Conservation (phyloP, 2,888 invertebrate species). For the Myopa tessellatipennis region DNA sequence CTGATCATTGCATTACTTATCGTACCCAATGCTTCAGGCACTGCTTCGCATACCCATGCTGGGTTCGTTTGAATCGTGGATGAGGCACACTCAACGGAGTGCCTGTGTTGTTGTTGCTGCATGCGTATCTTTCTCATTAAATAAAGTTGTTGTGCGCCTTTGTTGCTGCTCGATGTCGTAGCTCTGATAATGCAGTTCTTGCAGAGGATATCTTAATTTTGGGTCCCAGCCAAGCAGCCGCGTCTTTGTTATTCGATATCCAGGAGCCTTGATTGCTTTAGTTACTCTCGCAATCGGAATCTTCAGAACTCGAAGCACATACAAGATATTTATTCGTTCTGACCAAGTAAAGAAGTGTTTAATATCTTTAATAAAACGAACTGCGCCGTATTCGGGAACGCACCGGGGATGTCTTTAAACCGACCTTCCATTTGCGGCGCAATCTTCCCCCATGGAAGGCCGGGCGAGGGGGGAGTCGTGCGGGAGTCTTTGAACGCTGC, state of each 20-base stretch:
- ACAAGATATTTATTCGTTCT: not conserved
- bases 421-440: no score
- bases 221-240: not conserved
- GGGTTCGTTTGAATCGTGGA: slow-evolving; percentile 25
- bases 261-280: not conserved
- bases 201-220: slow-evolving; percentile 24
- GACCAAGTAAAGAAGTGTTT: not conserved
- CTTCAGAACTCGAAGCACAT: not conserved
- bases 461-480: no score
- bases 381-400: not conserved
- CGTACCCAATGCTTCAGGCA: not conserved
- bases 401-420: no score
- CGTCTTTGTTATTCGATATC: slow-evolving; percentile 27
- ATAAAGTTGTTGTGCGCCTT: slow-evolving; percentile 12
- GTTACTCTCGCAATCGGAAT: not conserved
- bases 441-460: no score
- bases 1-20: slow-evolving; percentile 14
- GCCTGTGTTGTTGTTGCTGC: not conserved
- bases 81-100: not conserved
- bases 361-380: not conserved
- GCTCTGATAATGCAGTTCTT: slow-evolving; percentile 16
- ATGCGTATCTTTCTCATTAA: slow-evolving; percentile 24
- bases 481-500: not conserved
- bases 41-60: slow-evolving; percentile 32
- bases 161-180: slow-evolving; percentile 6